Evolutionary conservation across 1,140 invertebrate genomes (phyloP).

Genomic region (Drosophila sp.): DNA sequence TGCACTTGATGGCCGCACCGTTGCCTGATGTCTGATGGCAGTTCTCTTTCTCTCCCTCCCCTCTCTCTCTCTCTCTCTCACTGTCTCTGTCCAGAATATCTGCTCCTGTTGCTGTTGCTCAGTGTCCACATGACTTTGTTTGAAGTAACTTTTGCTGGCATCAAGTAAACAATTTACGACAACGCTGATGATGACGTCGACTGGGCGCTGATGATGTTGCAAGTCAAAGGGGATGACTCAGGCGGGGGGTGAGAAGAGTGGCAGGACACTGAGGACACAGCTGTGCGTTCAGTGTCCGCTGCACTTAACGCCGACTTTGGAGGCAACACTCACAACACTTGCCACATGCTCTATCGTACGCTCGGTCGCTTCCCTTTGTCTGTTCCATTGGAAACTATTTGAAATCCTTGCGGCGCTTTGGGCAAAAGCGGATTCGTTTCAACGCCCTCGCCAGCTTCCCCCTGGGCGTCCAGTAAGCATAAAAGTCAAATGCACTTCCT

Average conservation of each 20-base stretch:
- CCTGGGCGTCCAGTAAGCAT: constrained; percentile 60
- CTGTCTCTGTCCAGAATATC: neutral
- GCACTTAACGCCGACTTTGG: constrained; percentile 58
- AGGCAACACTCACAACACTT: constrained; percentile 4
- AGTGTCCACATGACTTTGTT: constrained; percentile 81
- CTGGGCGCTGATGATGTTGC: constrained; percentile 54
- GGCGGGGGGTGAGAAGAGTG: constrained; percentile 16
- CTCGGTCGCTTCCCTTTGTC: constrained; percentile 46
- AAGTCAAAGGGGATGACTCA: neutral
- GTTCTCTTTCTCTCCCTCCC: neutral
- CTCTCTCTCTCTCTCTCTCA: neutral
- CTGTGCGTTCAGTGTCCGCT: constrained; percentile 58
- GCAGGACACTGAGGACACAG: constrained; percentile 19
- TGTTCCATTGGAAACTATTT: constrained; percentile 71
- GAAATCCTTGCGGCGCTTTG: constrained; percentile 76
- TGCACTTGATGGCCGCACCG: constrained; percentile 49
- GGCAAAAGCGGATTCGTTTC: constrained; percentile 77
- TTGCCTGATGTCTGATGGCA: constrained; percentile 37
- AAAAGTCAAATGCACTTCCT: constrained; percentile 81
- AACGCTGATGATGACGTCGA: constrained; percentile 78
- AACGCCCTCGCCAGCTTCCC: constrained; percentile 60
- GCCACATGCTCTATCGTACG: constrained; percentile 53
- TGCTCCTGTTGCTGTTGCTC: constrained; percentile 28
- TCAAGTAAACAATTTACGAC: constrained; percentile 83
- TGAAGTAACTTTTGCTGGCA: constrained; percentile 76